Conservation (phyloP, 1,140 invertebrate genomes). For the Hyles vespertilio region DNA sequence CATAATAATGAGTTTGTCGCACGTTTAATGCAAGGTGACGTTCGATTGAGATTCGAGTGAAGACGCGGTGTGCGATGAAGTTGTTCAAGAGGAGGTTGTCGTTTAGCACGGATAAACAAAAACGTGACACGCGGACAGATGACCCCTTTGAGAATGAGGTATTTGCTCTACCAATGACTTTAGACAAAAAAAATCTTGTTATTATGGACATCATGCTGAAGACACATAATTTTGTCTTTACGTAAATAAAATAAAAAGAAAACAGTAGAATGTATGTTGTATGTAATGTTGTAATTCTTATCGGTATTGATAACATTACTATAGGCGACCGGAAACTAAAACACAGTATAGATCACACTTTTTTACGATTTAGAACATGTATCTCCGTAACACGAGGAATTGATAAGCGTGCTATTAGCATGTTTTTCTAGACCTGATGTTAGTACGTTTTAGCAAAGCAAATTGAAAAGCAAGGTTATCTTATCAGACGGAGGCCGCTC, state of each 20-base stretch:
- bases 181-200: too few species aligned
- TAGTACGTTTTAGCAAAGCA: slow-evolving; percentile 42
- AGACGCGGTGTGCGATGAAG: slow-evolving; percentile 54
- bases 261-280: too few species aligned
- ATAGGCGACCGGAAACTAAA: too few species aligned
- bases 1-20: slow-evolving; percentile 39
- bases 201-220: slow-evolving; percentile 5
- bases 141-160: slow-evolving; percentile 72
- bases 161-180: slow-evolving; percentile 26
- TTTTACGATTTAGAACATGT: neutral
- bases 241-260: neutral
- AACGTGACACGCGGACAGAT: slow-evolving; percentile 53
- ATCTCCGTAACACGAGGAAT: slow-evolving; percentile 19
- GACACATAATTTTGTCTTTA: neutral
- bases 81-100: slow-evolving; percentile 71
- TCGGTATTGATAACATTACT: too few species aligned
- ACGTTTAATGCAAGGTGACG: slow-evolving; percentile 37
- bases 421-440: slow-evolving; percentile 31
- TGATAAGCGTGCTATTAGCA: slow-evolving; percentile 44
- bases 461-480: slow-evolving; percentile 73
- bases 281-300: too few species aligned
- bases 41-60: slow-evolving; percentile 31
- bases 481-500: slow-evolving; percentile 59
- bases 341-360: too few species aligned
- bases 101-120: slow-evolving; percentile 69